Base-by-base conservation (phyloP, 1,140 invertebrate species). In the Nymphalis io region DNA sequence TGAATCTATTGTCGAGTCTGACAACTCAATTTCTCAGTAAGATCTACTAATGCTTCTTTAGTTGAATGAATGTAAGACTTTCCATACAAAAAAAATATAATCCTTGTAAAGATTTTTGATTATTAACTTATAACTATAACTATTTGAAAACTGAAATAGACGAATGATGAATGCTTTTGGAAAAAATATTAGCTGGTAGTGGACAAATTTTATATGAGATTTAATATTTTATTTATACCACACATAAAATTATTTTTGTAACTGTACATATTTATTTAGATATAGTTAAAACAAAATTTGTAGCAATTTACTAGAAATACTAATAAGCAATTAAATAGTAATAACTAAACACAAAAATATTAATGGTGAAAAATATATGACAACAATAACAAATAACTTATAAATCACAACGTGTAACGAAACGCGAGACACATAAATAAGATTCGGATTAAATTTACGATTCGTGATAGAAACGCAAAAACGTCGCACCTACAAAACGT, bases 1-100 rank as follows among this genome's bases (percentile, higher is more conserved):
- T 16, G 74, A 72, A 58, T 61, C 68, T 59, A 57, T 74, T 81
- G 75, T 79, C 72, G 76, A 12, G 46, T 68, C 76, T 75, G 72
- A 89, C 83, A 87, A 85, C 85, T 89, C 81, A 89, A 87, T 87
- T 55, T 55, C 80, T 81, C 57, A 44, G 81, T 70, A 78, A 73
- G 21, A 55, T 18, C 46, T 20, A 55, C 20, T 55, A 33, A 55
- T 55, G 51, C 51, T 55, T 27, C 51, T 55, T 55, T 33, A 18
- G 11, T 51, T 21, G 15, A 27, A 51, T 51, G 48, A 51, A 51
- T 11, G 27, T 13, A 44, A 44, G 40, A 13, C n/a, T 44, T 51
- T 3, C 11, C 12, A 21, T 20, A 21, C 13, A 23, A 13, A 55
- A 55, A 6, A 3, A 51, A 51, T 16, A 51, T 55, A 55, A 55